These are phyloP conservation scores for Coelogynopora nodosa DNA, from an alignment of 2,888 invertebrate genomes.

Conservation along the genomic window DNA sequence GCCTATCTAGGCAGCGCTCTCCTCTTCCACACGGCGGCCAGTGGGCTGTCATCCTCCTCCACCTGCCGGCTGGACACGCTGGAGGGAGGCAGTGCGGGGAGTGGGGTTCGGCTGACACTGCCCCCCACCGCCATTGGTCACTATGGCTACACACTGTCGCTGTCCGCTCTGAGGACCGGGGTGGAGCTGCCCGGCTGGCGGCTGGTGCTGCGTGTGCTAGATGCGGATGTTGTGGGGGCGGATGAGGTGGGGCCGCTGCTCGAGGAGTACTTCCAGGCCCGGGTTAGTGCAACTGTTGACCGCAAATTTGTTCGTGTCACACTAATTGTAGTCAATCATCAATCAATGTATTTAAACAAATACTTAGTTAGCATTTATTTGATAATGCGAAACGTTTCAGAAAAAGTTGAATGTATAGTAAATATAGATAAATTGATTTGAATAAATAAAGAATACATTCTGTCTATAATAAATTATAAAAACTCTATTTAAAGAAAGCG, in stretches of 20 bases:
- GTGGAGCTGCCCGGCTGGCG: not conserved
- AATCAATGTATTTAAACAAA: no score
- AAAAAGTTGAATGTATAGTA: no score
- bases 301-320: no score
- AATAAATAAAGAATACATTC: no score
- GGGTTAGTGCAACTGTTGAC: no score
- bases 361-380: no score
- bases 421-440: no score
- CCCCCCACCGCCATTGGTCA: not conserved
- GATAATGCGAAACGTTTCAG: no score
- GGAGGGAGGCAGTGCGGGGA: not conserved
- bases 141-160: not conserved
- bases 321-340: no score
- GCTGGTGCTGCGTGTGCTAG: not conserved
- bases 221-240: not conserved
- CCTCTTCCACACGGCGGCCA: not conserved
- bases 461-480: no score
- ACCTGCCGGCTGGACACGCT: not conserved
- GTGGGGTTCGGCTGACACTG: not conserved
- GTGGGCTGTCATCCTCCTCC: not conserved
- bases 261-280: not conserved
- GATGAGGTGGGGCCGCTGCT: not conserved
- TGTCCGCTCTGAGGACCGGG: not conserved
- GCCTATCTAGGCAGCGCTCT: not conserved
- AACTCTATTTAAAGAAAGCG: no score